Evolutionary conservation across 2,888 invertebrate genomes (phyloP).

Genomic region (Gryllus longicercus): DNA sequence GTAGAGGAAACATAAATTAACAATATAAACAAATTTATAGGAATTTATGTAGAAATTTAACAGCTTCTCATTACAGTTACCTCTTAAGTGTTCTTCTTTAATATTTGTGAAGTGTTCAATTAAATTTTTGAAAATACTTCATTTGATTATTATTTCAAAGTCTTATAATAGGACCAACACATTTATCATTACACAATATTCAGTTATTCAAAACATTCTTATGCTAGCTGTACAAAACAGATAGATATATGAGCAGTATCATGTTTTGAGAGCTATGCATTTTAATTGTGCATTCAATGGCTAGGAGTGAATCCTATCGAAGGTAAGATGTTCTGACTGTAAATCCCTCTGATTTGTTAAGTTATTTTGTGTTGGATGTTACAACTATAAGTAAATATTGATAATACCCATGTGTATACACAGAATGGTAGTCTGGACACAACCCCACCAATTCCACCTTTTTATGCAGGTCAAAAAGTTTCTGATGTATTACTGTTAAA

Average conservation of each 20-base stretch:
- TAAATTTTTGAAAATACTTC: too few relatives aligned
- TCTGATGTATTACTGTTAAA: too few relatives aligned
- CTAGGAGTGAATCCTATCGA: background rate
- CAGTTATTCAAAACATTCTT: too few relatives aligned
- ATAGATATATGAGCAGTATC: background rate
- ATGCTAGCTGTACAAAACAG: background rate
- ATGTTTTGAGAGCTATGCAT: slow-evolving; percentile 8
- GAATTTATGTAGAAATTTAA: too few relatives aligned
- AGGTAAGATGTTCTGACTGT: slow-evolving; percentile 1
- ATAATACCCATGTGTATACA: background rate
- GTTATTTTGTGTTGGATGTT: background rate
- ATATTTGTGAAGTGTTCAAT: too few relatives aligned
- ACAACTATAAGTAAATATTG: background rate
- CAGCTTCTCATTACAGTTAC: too few relatives aligned
- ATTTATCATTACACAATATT: too few relatives aligned
- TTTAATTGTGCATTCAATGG: slow-evolving; percentile 11
- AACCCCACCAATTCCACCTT: background rate
- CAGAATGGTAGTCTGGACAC: background rate
- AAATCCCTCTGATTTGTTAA: background rate
- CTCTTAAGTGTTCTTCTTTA: too few relatives aligned
- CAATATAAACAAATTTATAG: too few relatives aligned
- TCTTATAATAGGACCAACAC: too few relatives aligned
- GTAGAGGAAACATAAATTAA: too few relatives aligned
- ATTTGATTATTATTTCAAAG: too few relatives aligned
- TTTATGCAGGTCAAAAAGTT: background rate